These are phyloP conservation scores for Anagyrus pseudococci DNA, from an alignment of 2,888 invertebrate species.

Conservation along the genomic window DNA sequence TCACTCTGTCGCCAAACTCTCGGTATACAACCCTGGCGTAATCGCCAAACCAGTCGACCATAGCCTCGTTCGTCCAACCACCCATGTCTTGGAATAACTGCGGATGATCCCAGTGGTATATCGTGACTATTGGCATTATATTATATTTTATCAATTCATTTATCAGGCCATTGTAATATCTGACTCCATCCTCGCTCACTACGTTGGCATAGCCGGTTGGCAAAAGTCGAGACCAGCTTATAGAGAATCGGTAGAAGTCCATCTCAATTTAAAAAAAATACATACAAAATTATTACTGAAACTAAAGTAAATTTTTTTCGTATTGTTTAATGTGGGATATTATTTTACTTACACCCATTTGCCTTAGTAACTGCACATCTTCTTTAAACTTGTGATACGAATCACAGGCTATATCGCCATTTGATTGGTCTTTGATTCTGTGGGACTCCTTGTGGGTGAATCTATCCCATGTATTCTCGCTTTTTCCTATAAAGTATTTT, in stretches of 20 bases:
- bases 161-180: constrained; percentile 63
- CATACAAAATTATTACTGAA: too few species aligned
- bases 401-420: constrained; percentile 73
- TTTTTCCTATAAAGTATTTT: constrained; percentile 64
- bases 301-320: too few species aligned
- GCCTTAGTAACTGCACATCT: constrained; percentile 43
- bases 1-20: constrained; percentile 65
- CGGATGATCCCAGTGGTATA: constrained; percentile 75
- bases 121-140: constrained; percentile 69
- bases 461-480: constrained; percentile 70
- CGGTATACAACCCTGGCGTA: constrained; percentile 67
- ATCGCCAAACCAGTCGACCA: constrained; percentile 68
- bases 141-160: constrained; percentile 64
- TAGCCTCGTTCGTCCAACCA: constrained; percentile 70
- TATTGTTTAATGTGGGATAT: too few species aligned
- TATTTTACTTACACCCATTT: constrained; percentile 38
- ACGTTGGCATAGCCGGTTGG: constrained; percentile 59
- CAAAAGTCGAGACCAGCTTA: constrained; percentile 64
- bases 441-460: constrained; percentile 64
- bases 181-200: constrained; percentile 59
- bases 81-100: constrained; percentile 67
- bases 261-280: constrained; percentile 45
- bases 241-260: constrained; percentile 57
- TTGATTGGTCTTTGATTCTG: constrained; percentile 66
- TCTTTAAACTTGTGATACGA: constrained; percentile 73